Conservation (phyloP, 2,113 vertebrate species). For the Furnarius figulus region DNA sequence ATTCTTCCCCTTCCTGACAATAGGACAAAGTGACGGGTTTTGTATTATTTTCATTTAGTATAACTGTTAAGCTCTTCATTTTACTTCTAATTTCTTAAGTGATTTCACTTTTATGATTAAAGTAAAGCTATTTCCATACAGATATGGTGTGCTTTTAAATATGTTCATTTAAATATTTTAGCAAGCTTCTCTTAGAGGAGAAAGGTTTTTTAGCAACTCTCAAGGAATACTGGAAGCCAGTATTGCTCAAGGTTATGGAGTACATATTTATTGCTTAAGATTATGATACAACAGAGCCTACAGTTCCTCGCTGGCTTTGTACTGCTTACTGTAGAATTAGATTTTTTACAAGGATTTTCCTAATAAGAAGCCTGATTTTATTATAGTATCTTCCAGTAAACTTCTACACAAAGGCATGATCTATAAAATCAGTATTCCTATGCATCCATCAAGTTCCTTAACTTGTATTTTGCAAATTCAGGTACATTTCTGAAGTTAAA, state of each 20-base stretch:
- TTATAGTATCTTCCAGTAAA: background rate
- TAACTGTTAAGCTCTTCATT: background rate
- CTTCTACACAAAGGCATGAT: background rate
- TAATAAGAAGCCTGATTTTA: background rate
- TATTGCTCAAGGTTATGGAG: background rate
- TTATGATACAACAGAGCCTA: background rate
- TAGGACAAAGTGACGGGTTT: background rate
- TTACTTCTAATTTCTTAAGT: background rate
- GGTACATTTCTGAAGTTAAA: conserved; percentile 27
- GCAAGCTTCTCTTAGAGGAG: background rate
- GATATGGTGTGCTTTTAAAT: background rate
- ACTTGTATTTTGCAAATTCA: conserved; percentile 2
- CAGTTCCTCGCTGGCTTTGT: background rate
- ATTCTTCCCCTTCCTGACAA: background rate
- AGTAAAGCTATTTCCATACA: background rate
- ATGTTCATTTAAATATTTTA: background rate
- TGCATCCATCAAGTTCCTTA: background rate
- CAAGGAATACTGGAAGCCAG: background rate
- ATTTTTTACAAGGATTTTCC: background rate
- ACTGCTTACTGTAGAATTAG: background rate
- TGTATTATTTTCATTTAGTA: background rate
- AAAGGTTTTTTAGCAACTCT: background rate
- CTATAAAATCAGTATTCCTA: background rate
- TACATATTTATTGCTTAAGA: background rate
- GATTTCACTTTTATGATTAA: background rate